A percentile compares a stretch with the other conserved stretches of the same genome.
phyloP scores from a whole-genome alignment of 2,113 vertebrate genomes.

The Scopus umbretta region DNA sequence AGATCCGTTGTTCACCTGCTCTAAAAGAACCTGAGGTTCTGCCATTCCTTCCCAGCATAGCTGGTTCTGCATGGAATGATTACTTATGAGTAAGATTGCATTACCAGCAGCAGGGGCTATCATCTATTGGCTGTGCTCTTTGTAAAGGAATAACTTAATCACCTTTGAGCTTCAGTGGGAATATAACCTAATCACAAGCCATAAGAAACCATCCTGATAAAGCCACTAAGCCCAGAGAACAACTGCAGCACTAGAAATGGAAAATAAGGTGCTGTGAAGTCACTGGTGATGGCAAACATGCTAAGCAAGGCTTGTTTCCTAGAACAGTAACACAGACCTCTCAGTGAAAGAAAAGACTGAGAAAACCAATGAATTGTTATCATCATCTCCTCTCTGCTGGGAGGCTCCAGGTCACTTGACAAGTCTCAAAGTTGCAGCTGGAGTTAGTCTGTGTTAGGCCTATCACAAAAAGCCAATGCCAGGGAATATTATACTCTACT shows the following conservation, averaged over 20 bases:
- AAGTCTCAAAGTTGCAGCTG: not conserved
- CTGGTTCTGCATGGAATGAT: not conserved
- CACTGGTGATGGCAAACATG: not conserved
- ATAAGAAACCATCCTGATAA: not conserved
- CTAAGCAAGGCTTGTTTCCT: not conserved
- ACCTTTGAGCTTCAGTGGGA: not conserved
- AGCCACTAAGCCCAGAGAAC: not conserved
- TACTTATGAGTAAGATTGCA: not conserved
- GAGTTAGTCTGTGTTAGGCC: not conserved
- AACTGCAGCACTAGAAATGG: not conserved
- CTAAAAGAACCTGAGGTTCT: not conserved
- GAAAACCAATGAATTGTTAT: not conserved
- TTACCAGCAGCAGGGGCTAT: not conserved
- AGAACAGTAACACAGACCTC: not conserved
- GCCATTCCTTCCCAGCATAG: not conserved
- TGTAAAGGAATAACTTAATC: not conserved
- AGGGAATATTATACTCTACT: not conserved
- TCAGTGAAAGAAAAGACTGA: not conserved
- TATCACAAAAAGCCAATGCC: not conserved
- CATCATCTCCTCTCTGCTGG: not conserved
- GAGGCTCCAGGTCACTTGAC: not conserved
- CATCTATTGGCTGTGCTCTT: not conserved
- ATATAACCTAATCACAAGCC: not conserved
- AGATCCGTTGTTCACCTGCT: not conserved
- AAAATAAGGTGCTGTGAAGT: not conserved